A percentile compares a stretch with the other conserved stretches of the same genome.
Conservation (phyloP, 2,888 invertebrate genomes). For the Ptilodon capucinus region DNA sequence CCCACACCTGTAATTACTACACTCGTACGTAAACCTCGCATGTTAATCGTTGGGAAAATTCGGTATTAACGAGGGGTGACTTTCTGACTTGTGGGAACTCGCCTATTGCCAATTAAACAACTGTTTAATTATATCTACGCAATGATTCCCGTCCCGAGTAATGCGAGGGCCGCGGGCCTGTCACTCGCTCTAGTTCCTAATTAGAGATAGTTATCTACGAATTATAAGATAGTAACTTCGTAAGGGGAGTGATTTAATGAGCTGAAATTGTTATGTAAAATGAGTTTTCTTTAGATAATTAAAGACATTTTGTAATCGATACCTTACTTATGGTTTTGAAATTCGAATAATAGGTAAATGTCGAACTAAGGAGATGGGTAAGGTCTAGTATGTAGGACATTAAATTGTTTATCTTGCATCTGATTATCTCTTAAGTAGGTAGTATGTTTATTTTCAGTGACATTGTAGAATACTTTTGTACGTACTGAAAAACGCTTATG, state of each 20-base stretch:
- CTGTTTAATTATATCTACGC: slow-evolving; percentile 69
- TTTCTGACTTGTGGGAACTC: slow-evolving; percentile 76
- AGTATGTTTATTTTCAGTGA: too few species aligned
- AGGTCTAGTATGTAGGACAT: too few species aligned
- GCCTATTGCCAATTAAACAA: slow-evolving; percentile 80
- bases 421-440: too few species aligned
- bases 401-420: too few species aligned
- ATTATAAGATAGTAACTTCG: slow-evolving; percentile 50
- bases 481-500: too few species aligned
- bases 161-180: slow-evolving; percentile 45
- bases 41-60: slow-evolving; percentile 77
- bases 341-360: too few species aligned
- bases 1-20: slow-evolving; percentile 62
- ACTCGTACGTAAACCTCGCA: slow-evolving; percentile 50
- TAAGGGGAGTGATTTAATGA: slow-evolving; percentile 54
- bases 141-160: slow-evolving; percentile 54
- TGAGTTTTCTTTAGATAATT: slow-evolving; percentile 42
- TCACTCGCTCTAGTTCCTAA: slow-evolving; percentile 48
- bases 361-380: too few species aligned
- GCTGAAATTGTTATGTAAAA: slow-evolving; percentile 42
- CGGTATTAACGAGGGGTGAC: slow-evolving; percentile 66
- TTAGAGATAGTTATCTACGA: slow-evolving; percentile 58
- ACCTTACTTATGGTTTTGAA: too few species aligned
- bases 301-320: slow-evolving; percentile 14
- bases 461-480: too few species aligned